Conservation (phyloP, 1,140 invertebrate species). For the Chlorops oryzae region DNA sequence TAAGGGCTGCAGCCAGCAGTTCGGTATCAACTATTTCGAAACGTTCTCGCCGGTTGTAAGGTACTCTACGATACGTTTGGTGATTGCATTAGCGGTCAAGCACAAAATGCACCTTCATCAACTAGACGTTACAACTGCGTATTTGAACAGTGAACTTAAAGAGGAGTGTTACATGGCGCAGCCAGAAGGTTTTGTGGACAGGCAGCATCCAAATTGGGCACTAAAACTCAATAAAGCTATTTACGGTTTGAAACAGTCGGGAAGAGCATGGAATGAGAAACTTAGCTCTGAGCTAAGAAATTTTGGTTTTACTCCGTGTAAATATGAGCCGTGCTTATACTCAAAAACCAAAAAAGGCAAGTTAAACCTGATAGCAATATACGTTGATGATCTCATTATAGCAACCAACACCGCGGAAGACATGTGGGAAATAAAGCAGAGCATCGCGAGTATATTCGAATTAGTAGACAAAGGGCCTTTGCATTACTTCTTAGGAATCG, state of each 20-base stretch:
- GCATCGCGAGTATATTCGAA: constrained; percentile 24
- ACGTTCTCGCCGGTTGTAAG: constrained; percentile 34
- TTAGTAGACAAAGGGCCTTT: constrained; percentile 24
- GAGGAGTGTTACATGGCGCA: not conserved
- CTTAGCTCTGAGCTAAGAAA: constrained; percentile 25
- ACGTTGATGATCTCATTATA: constrained; percentile 32
- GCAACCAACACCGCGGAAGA: constrained; percentile 13
- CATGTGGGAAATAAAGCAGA: constrained; percentile 21
- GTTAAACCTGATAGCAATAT: constrained; percentile 12
- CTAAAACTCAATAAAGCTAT: constrained; percentile 26
- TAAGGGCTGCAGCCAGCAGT: constrained; percentile 27
- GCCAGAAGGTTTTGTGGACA: constrained; percentile 3
- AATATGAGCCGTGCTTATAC: constrained; percentile 43
- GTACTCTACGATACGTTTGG: constrained; percentile 30
- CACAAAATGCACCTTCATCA: not conserved
- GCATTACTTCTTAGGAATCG: constrained; percentile 32
- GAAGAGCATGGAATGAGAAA: constrained; percentile 24
- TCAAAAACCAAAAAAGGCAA: constrained; percentile 7
- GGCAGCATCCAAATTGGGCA: constrained; percentile 22
- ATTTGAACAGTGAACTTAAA: not conserved
- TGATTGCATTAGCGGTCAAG: too few species aligned
- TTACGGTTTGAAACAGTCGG: constrained; percentile 32
- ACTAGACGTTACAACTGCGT: not conserved
- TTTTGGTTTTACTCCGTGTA: constrained; percentile 20
- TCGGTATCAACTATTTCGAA: constrained; percentile 39